These are phyloP conservation scores for Trichacis sp. DNA, from an alignment of 2,888 invertebrate genomes.

Conservation along the genomic window DNA sequence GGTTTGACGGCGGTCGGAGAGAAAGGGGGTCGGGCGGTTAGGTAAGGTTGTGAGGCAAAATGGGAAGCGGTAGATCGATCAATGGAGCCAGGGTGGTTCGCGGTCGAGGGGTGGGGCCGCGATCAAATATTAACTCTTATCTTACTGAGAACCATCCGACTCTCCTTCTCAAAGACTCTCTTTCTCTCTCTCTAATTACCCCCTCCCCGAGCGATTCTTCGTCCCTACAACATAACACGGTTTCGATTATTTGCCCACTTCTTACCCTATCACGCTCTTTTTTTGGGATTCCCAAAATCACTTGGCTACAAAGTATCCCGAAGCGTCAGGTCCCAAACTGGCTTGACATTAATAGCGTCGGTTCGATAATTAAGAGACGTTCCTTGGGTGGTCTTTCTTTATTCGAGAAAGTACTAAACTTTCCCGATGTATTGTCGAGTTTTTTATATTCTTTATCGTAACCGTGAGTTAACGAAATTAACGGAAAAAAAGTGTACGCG, in stretches of 20 bases:
- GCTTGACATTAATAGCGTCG: slow-evolving; percentile 50
- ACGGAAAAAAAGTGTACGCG: neutral
- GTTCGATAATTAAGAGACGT: slow-evolving; percentile 49
- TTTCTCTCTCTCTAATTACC: slow-evolving; percentile 55
- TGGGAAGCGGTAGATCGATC: slow-evolving; percentile 47
- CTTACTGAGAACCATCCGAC: slow-evolving; percentile 57
- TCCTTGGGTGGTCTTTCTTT: slow-evolving; percentile 15
- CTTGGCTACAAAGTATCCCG: slow-evolving; percentile 2
- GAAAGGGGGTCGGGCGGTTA: slow-evolving; percentile 30
- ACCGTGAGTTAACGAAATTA: neutral
- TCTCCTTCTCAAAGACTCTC: slow-evolving; percentile 45
- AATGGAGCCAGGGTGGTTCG: slow-evolving; percentile 50
- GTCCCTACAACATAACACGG: slow-evolving; percentile 27
- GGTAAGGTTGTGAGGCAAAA: slow-evolving; percentile 40
- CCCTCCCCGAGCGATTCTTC: slow-evolving; percentile 44
- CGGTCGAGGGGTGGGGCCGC: slow-evolving; percentile 59
- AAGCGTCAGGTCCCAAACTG: slow-evolving; percentile 33
- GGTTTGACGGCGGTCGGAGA: slow-evolving; percentile 54
- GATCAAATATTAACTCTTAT: slow-evolving; percentile 68
- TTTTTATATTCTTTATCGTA: neutral
- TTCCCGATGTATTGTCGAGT: neutral
- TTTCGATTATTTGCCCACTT: slow-evolving; percentile 36
- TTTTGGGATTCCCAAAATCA: too few relatives aligned
- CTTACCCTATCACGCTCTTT: slow-evolving; percentile 27
- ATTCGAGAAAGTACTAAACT: slow-evolving; percentile 14